These are phyloP conservation scores for Diadegma fenestrale DNA, from an alignment of 2,888 invertebrate genomes.

Conservation along the genomic window DNA sequence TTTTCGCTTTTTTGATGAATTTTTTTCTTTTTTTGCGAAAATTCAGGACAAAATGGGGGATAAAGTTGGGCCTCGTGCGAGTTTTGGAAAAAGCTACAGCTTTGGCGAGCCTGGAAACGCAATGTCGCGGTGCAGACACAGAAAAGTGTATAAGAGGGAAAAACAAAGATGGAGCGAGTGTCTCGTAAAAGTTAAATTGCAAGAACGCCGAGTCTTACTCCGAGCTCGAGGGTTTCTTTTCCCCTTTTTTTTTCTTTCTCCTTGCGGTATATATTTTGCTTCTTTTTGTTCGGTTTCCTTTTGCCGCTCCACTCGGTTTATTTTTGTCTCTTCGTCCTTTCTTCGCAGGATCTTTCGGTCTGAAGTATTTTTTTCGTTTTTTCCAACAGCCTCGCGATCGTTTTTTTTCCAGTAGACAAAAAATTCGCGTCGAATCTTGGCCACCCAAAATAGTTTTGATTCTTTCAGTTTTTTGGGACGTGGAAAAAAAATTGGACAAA, in stretches of 20 bases:
- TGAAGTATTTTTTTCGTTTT: neutral
- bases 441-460: neutral
- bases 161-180: constrained; percentile 46
- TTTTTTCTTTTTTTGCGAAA: neutral
- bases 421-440: neutral
- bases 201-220: constrained; percentile 53
- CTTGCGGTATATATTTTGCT: constrained; percentile 51
- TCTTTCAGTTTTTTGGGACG: neutral
- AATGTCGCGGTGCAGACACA: constrained; percentile 36
- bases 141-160: constrained; percentile 22
- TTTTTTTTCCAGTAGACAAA: neutral
- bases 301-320: constrained; percentile 20
- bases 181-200: constrained; percentile 67
- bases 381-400: no score
- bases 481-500: neutral
- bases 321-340: constrained; percentile 31
- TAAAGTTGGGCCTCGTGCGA: neutral
- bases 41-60: neutral
- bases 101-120: constrained; percentile 48
- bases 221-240: constrained; percentile 21
- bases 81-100: constrained; percentile 20
- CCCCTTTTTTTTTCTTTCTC: constrained; percentile 32
- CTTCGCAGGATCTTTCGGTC: constrained; percentile 42
- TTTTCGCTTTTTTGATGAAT: neutral
- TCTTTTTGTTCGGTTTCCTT: constrained; percentile 49